Evolutionary conservation across 1,140 invertebrate species (phyloP), one percentile per base, ranked within the genome.

Genomic region (Andrena cerasifolii): DNA sequence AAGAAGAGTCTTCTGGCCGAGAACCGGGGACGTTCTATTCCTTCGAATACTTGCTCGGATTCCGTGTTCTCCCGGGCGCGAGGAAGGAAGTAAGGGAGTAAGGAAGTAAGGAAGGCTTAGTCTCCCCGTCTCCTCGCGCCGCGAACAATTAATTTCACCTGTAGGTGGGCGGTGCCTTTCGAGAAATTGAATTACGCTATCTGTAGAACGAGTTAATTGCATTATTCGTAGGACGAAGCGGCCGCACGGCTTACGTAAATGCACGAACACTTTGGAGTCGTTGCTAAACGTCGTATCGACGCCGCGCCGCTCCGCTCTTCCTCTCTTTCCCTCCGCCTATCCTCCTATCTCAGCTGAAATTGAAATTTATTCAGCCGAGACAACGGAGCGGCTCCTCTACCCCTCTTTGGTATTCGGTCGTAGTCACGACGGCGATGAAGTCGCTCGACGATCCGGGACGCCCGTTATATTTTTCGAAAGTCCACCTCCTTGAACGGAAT

Each of bases 101-200:
- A n/a, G n/a, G n/a, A n/a, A n/a, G n/a, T n/a, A n/a, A n/a, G 33
- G 26, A 1, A 16, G 36, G 21, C 33, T 26, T 7, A 3, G 12
- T 8, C 63, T 63, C 45, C 40, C 51, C n/a, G n/a, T n/a, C n/a
- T n/a, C 49, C 16, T n/a, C 40, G 51, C 65, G 79, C 49, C 76
- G 40, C 53, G 58, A 58, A 61, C 80, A 76, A 84, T 85, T 84
- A 84, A 84, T 80, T 66, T 85, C 73, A 74, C 78, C 78, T 68
- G 78, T 67, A 51, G 53, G 54, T 6, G 68, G 61, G 45, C 54
- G 24, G n/a, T 31, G 78, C 53, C 63, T 70, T 54, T 77, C 28
- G 18, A 78, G 82, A 86, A 88, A 89, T 88, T 89, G 87, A 88
- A 89, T 89, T 80, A 85, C 78, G 73, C 83, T 83, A 84, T 84